phyloP scores from a whole-genome alignment of 1,140 invertebrate species.

The Ladona fulva region DNA sequence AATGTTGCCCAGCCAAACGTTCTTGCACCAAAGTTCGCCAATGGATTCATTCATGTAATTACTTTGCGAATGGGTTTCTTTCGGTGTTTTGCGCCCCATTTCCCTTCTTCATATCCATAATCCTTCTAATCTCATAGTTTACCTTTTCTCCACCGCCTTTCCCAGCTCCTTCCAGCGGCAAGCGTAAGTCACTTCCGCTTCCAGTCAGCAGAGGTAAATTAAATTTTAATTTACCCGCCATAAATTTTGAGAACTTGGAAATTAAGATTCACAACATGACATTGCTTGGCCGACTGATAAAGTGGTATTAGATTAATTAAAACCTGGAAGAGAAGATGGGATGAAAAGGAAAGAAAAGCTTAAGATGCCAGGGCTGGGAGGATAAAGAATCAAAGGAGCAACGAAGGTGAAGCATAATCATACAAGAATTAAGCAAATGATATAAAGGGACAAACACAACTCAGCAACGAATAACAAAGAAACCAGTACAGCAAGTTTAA shows the following conservation, averaged over 20 bases:
- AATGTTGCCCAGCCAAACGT: too few species aligned
- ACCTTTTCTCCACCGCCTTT: not conserved
- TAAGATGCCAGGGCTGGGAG: too few species aligned
- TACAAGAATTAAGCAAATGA: too few species aligned
- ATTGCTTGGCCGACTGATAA: conserved; percentile 13
- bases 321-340: not conserved
- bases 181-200: not conserved
- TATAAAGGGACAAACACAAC: too few species aligned
- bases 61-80: too few species aligned
- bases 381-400: too few species aligned
- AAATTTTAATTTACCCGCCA: conserved; percentile 15
- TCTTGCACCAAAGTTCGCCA: too few species aligned
- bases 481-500: too few species aligned
- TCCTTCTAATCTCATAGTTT: not conserved
- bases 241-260: conserved; percentile 11
- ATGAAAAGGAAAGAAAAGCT: too few species aligned
- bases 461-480: too few species aligned
- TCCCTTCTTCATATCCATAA: not conserved
- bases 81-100: not conserved
- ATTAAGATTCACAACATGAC: conserved; percentile 16
- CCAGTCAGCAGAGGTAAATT: conserved; percentile 13
- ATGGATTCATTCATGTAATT: too few species aligned
- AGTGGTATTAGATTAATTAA: conserved; percentile 17
- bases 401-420: too few species aligned
- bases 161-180: not conserved